phyloP scores from a whole-genome alignment of 30 jellyfish, hydroid and myxozoan species.

The Morbakka virulenta region DNA sequence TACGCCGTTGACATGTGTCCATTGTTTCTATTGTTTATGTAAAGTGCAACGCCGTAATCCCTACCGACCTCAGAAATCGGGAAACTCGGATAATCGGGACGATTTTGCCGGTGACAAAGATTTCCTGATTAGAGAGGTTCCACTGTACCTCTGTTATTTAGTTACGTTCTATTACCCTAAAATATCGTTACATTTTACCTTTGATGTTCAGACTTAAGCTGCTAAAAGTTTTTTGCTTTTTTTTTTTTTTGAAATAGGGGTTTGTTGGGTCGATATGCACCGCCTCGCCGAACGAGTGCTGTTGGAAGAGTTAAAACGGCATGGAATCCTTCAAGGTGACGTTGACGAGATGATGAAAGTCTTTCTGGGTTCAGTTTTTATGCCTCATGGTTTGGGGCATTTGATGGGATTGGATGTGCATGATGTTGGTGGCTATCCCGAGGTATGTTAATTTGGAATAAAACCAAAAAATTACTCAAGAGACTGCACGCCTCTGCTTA shows the following conservation, averaged over 20 bases:
- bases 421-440: slow-evolving; percentile 87
- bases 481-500: too few species aligned
- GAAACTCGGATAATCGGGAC: too few species aligned
- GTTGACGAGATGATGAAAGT: slow-evolving; percentile 90
- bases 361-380: slow-evolving; percentile 72
- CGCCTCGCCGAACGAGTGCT: slow-evolving; percentile 79
- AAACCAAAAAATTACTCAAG: background rate
- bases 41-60: too few species aligned
- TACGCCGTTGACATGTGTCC: too few species aligned
- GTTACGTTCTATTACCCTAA: too few species aligned
- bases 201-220: too few species aligned
- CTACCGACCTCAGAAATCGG: too few species aligned
- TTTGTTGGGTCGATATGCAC: slow-evolving; percentile 91
- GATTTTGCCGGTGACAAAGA: too few species aligned
- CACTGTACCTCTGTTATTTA: too few species aligned
- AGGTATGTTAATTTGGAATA: background rate
- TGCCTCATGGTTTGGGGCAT: slow-evolving; percentile 98
- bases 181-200: too few species aligned
- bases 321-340: slow-evolving; percentile 84
- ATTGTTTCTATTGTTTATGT: too few species aligned
- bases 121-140: too few species aligned
- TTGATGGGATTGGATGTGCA: slow-evolving; percentile 93
- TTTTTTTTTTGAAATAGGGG: slow-evolving; percentile 46
- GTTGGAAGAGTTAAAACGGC: slow-evolving; percentile 75
- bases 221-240: background rate